Evolutionary conservation across 2,888 invertebrate species (phyloP), one percentile per base, ranked within the genome.

Genomic region (Dione juno): DNA sequence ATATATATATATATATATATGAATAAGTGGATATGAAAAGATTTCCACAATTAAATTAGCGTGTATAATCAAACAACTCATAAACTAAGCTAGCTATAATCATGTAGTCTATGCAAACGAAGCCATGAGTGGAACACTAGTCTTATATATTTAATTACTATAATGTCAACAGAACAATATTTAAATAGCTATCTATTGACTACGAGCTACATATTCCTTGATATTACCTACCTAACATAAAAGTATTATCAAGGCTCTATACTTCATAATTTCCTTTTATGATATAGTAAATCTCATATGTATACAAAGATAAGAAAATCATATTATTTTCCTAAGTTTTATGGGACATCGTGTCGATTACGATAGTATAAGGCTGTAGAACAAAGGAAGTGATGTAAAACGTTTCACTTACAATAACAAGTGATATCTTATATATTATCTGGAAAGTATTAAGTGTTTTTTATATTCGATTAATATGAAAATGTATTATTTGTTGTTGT

Each of bases 341-440:
- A 58, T 48, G 58, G 11, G 35, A 37, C 21, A 43, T 50, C 59
- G 59, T 48, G 28, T 50, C 14, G 52, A 67, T 67, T 67, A 67
- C 40, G 19, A 11, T 45, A 16, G 21, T 37, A 11, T 53, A 40
- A 21, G 21, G 48, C n/a, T 45, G n/a, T n/a, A 37, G 50, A 53
- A 54, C 53, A 66, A 72, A 52, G 57, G 58, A 53, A 70, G 53
- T 53, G 66, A 40, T 66, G 54, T 64, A 37, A 59, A 69, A 19
- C 59, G 65, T 70, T 59, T 54, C 43, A 63, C 61, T 66, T 59
- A 21, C 63, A 66, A 69, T 71, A 74, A 69, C 54, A 74, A 72
- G 43, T 57, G 58, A 69, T 67, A 61, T 63, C 50, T 69, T 72
- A 58, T 59, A 69, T 66, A 69, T 43, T 50, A 28, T 28, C 28